phyloP scores from a whole-genome alignment of 1,140 invertebrate species.

The Melipona quadrifasciata region DNA sequence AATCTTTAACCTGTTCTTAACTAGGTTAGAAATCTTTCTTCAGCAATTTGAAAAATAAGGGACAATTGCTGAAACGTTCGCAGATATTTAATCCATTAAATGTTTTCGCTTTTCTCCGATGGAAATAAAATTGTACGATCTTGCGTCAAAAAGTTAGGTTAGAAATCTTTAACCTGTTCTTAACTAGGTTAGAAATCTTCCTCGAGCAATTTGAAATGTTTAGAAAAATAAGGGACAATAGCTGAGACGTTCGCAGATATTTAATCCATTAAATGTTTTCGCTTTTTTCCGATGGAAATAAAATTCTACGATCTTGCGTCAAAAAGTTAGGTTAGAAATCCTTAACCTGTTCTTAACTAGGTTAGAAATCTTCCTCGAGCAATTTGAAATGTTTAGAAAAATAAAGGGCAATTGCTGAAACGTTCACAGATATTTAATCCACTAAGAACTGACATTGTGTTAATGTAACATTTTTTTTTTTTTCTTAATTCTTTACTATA shows the following conservation, averaged over 20 bases:
- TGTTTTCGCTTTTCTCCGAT: too few species aligned
- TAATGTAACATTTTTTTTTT: too few species aligned
- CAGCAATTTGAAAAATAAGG: background rate
- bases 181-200: background rate
- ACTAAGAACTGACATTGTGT: too few species aligned
- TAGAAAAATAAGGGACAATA: background rate
- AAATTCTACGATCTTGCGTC: too few species aligned
- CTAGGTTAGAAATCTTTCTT: background rate
- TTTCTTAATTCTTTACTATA: too few species aligned
- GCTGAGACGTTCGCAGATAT: background rate
- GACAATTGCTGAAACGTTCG: background rate
- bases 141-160: too few species aligned
- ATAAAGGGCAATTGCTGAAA: background rate
- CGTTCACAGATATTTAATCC: background rate
- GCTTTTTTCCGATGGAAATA: too few species aligned
- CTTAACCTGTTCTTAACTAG: background rate
- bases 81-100: background rate
- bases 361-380: background rate
- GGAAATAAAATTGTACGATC: too few species aligned
- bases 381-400: fast-evolving
- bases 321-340: too few species aligned
- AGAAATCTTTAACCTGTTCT: background rate
- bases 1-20: background rate
- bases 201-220: fast-evolving
- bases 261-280: background rate